Percentiles rank a stretch among this genome's conserved stretches.
These are phyloP conservation scores for Ophion slaviceki DNA, from an alignment of 2,888 invertebrate species.

Conservation along the genomic window DNA sequence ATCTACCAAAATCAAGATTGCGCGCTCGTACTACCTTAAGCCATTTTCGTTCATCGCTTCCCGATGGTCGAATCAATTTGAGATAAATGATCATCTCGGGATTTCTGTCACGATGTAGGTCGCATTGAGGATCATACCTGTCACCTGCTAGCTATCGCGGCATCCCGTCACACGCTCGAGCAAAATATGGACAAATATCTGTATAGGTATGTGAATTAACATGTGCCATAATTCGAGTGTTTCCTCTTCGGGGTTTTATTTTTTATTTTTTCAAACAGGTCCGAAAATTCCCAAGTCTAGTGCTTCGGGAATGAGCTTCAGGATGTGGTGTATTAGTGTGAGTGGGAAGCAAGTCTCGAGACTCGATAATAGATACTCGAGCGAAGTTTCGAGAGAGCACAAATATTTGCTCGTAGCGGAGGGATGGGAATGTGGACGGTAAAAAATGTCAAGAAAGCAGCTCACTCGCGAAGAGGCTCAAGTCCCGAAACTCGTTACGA, in stretches of 20 bases:
- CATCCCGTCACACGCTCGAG: not conserved
- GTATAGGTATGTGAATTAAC: not conserved
- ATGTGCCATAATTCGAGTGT: not conserved
- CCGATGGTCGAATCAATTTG: not conserved
- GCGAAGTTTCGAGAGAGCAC: constrained; percentile 50
- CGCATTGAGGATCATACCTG: not conserved
- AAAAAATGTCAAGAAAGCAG: not conserved
- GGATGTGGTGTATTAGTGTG: not conserved
- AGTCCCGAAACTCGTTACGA: not conserved
- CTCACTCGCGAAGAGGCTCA: not conserved
- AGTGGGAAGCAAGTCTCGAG: constrained; percentile 17
- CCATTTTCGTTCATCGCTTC: not conserved
- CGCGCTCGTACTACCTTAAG: no score
- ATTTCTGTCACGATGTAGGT: not conserved
- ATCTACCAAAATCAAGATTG: no score
- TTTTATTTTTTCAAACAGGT: not conserved
- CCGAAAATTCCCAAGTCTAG: not conserved
- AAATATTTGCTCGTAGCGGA: constrained; percentile 35
- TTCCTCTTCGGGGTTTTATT: not conserved
- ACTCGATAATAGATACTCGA: constrained; percentile 57
- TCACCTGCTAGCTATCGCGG: not conserved
- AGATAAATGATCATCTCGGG: not conserved
- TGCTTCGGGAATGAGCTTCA: not conserved
- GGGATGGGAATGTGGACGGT: not conserved
- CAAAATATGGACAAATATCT: not conserved